phyloP scores from a whole-genome alignment of 2,888 invertebrate species.

The Deilephila elpenor region DNA sequence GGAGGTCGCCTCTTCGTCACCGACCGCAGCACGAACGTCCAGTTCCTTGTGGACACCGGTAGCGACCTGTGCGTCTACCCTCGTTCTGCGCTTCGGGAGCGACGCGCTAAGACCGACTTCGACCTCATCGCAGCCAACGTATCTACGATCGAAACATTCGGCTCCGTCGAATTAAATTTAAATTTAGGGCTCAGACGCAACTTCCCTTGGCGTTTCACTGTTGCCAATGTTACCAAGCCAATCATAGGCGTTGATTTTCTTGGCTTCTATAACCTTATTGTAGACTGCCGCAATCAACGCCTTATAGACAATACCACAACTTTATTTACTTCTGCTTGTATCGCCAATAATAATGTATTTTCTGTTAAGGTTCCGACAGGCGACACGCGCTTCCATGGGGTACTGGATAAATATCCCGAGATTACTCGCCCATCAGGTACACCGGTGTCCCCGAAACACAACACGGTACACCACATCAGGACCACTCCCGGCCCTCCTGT shows the following conservation, averaged over 20 bases:
- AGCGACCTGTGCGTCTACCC: slow-evolving; percentile 31
- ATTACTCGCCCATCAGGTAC: slow-evolving; percentile 32
- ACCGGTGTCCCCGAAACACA: slow-evolving; percentile 24
- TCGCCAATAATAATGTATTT: too few species aligned
- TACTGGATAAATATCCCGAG: slow-evolving; percentile 30
- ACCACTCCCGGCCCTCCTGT: slow-evolving; percentile 38
- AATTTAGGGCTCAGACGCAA: slow-evolving; percentile 27
- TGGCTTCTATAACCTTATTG: slow-evolving; percentile 22
- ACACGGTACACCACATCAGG: slow-evolving; percentile 24
- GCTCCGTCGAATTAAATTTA: slow-evolving; percentile 22
- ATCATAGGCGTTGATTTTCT: slow-evolving; percentile 34
- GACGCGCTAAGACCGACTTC: slow-evolving; percentile 11
- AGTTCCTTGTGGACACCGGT: slow-evolving; percentile 29
- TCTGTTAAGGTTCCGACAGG: too few species aligned
- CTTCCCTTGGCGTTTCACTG: slow-evolving; percentile 30
- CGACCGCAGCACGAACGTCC: slow-evolving; percentile 13
- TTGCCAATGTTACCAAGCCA: slow-evolving; percentile 29
- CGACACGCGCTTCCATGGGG: slow-evolving; percentile 22
- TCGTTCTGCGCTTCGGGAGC: slow-evolving; percentile 15
- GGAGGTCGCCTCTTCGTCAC: slow-evolving; percentile 32
- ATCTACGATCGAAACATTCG: slow-evolving; percentile 25
- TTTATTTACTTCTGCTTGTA: too few species aligned
- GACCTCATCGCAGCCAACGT: slow-evolving; percentile 27
- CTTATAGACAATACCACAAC: slow-evolving; percentile 2
- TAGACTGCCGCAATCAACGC: slow-evolving; percentile 21